Percentiles rank a stretch among this genome's conserved stretches.
phyloP scores from a whole-genome alignment of 2,888 invertebrate species.

The Automeris io region DNA sequence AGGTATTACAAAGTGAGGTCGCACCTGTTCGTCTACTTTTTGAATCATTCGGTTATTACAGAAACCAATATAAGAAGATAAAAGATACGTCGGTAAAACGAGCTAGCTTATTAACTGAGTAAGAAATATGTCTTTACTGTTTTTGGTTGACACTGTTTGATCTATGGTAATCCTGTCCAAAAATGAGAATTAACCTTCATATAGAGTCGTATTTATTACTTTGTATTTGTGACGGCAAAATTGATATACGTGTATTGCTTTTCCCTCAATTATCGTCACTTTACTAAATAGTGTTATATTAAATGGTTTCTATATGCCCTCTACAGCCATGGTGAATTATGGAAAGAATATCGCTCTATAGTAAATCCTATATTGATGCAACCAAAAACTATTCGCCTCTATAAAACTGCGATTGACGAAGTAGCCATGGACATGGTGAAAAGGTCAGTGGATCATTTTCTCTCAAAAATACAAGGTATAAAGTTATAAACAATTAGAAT shows the following conservation, averaged over 20 bases:
- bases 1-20: constrained; percentile 51
- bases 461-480: too few species aligned
- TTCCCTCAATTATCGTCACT: too few species aligned
- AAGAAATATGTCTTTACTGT: constrained; percentile 18
- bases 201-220: too few species aligned
- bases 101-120: constrained; percentile 27
- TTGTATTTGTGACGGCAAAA: too few species aligned
- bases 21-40: constrained; percentile 43
- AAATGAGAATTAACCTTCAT: too few species aligned
- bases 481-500: too few species aligned
- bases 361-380: constrained; percentile 87
- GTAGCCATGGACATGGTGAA: constrained; percentile 81
- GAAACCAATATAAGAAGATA: constrained; percentile 25
- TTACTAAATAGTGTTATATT: too few species aligned
- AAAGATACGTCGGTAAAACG: constrained; percentile 13
- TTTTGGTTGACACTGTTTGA: too few species aligned
- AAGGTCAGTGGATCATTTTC: too few species aligned
- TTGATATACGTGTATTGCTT: too few species aligned
- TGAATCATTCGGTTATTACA: constrained; percentile 36
- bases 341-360: constrained; percentile 84
- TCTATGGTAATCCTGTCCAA: too few species aligned
- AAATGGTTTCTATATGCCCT: too few species aligned
- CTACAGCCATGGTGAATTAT: constrained; percentile 84
- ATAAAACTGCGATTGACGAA: constrained; percentile 78
- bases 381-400: constrained; percentile 82